Conservation (phyloP, 1,140 invertebrate species). For the Bombus pyrosoma region DNA sequence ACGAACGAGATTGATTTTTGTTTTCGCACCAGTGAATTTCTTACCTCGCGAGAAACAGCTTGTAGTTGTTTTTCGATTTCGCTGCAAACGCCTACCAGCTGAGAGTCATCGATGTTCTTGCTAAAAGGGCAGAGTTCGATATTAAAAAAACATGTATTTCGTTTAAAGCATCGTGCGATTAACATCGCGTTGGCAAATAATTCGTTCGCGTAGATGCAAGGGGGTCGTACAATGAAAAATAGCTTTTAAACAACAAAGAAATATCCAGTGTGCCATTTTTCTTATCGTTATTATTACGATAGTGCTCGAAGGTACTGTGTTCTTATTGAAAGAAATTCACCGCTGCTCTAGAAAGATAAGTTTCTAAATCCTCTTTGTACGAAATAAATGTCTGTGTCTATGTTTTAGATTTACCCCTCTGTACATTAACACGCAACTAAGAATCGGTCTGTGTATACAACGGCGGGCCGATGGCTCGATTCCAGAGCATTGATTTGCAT, state of each 20-base stretch:
- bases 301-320: not conserved
- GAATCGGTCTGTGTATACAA: not conserved
- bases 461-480: not conserved
- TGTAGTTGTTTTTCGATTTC: not conserved
- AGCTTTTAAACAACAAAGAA: not conserved
- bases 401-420: not conserved
- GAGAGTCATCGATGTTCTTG: not conserved
- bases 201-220: not conserved
- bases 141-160: too few species aligned
- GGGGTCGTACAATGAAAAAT: not conserved
- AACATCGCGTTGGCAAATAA: not conserved
- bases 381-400: not conserved
- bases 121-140: not conserved
- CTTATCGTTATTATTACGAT: too few species aligned
- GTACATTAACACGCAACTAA: not conserved
- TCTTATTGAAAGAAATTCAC: too few species aligned
- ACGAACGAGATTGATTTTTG: not conserved
- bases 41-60: constrained; percentile 15
- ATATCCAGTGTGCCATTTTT: too few species aligned
- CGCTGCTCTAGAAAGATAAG: not conserved
- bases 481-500: not conserved
- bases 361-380: not conserved
- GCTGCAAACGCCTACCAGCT: not conserved
- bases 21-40: not conserved
- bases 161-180: not conserved